Evolutionary conservation across 92 coral and sea anemone genomes (phyloP), one percentile per base, ranked within the genome.

Genomic region (Heteractis magnifica): DNA sequence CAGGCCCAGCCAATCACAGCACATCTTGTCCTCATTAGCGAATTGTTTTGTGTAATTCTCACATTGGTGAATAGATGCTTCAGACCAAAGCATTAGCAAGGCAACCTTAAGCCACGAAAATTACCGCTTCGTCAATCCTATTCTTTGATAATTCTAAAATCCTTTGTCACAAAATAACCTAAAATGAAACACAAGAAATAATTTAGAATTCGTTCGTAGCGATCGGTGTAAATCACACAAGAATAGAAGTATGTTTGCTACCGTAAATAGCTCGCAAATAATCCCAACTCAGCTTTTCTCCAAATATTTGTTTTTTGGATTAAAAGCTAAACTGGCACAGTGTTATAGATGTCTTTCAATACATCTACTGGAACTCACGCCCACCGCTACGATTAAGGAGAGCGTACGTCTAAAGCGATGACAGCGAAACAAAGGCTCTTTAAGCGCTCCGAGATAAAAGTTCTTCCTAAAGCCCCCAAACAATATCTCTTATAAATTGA

Each of bases 21-120:
- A 48, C 86, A 80, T 81, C 88, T 56, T 75, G 62, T 81, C 75
- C 93, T 97, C 99, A 97, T 96, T 96, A 96, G 93, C 89, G 93
- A 93, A 90, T 90, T 92, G 90, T 88, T 90, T 82, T 90, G 81
- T 94, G 97, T 91, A 96, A 92, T 94, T 97, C 95, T 89, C 98
- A 94, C 94, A 89, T 91, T 89, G 80, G 82, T 88, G 94, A 93
- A 93, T 91, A 71, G 94, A 86, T 88, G 86, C 85, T 88, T 93
- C 87, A 90, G 88, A 85, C 90, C 93, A 56, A 89, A 77, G 92
- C 95, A 92, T 94, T 94, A 94, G 95, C 85, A 84, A 79, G 74
- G 81, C 89, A 87, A 85, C 91, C 88, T 90, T 87, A 76, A 89
- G 87, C 93, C 95, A 79, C 83, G 89, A 88, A 92, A 94, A 94